Evolutionary conservation across 1,140 invertebrate genomes (phyloP).

Genomic region (Cryptotermes secundus): DNA sequence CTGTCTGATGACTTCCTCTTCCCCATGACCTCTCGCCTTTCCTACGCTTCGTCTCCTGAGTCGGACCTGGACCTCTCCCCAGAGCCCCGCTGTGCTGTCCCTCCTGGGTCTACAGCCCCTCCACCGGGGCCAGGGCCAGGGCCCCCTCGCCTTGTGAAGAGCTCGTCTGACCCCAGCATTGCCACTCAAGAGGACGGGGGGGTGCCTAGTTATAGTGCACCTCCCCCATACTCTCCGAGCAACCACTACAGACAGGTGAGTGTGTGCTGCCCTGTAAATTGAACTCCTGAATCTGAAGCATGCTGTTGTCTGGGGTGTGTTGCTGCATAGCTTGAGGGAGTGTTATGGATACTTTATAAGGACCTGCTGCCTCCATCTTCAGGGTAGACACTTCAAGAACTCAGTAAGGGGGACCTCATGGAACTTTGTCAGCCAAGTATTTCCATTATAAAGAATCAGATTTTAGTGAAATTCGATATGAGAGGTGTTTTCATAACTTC

Average conservation of each 20-base stretch:
- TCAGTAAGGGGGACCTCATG: too few species aligned
- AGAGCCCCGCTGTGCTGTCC: slow-evolving; percentile 55
- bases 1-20: slow-evolving; percentile 95
- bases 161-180: slow-evolving; percentile 80
- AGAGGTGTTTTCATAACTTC: too few species aligned
- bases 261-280: too few species aligned
- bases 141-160: slow-evolving; percentile 79
- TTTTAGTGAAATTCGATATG: too few species aligned
- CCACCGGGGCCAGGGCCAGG: slow-evolving; percentile 39
- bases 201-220: slow-evolving; percentile 57
- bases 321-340: too few species aligned
- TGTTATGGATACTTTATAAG: too few species aligned
- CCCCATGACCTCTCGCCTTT: slow-evolving; percentile 93
- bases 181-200: slow-evolving; percentile 64
- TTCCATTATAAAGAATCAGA: too few species aligned
- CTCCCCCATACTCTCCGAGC: slow-evolving; percentile 70
- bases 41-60: slow-evolving; percentile 94
- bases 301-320: too few species aligned
- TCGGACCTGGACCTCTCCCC: slow-evolving; percentile 86
- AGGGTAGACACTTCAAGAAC: too few species aligned
- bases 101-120: slow-evolving; percentile 50
- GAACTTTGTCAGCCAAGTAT: too few species aligned
- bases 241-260: slow-evolving; percentile 45
- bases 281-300: too few species aligned
- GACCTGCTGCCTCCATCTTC: too few species aligned